Percentiles rank a stretch among this genome's conserved stretches.
Evolutionary conservation across 1,140 invertebrate species (phyloP).

Genomic region (Myzus persicae): DNA sequence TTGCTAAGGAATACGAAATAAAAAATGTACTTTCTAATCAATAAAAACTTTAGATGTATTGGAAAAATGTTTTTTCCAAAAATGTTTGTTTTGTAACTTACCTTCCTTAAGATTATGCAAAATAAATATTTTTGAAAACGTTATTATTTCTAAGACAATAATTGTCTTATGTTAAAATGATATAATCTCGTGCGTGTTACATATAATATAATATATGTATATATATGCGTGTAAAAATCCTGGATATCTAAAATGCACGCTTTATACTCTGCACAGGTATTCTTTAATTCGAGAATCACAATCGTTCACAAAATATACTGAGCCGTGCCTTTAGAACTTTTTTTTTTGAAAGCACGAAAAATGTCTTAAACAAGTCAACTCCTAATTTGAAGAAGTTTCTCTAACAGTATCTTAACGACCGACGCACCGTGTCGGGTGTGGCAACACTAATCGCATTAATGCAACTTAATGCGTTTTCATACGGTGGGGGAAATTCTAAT

Average conservation of each 20-base stretch:
- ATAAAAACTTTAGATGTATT: too few species aligned
- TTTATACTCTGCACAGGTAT: neutral
- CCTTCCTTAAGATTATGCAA: too few species aligned
- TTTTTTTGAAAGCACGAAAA: neutral
- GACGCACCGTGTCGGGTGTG: neutral
- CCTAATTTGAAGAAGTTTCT: constrained; percentile 5
- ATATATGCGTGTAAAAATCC: neutral
- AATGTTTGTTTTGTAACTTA: too few species aligned
- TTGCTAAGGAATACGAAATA: too few species aligned
- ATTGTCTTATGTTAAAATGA: too few species aligned
- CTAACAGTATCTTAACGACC: constrained; percentile 34
- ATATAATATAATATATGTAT: too few species aligned
- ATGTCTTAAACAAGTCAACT: neutral
- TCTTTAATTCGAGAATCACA: neutral
- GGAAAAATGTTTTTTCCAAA: too few species aligned
- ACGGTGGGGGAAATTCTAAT: constrained; percentile 14
- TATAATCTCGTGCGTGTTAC: too few species aligned
- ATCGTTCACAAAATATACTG: neutral
- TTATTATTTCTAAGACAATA: too few species aligned
- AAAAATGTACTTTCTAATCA: too few species aligned
- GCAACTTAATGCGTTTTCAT: constrained; percentile 40
- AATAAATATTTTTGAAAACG: too few species aligned
- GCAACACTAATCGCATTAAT: constrained; percentile 30
- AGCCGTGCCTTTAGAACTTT: neutral
- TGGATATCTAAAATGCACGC: neutral